A percentile compares a stretch with the other conserved stretches of the same genome.
These are phyloP conservation scores for Selene dorsalis DNA, from an alignment of 2,797 vertebrate species.

Conservation along the genomic window DNA sequence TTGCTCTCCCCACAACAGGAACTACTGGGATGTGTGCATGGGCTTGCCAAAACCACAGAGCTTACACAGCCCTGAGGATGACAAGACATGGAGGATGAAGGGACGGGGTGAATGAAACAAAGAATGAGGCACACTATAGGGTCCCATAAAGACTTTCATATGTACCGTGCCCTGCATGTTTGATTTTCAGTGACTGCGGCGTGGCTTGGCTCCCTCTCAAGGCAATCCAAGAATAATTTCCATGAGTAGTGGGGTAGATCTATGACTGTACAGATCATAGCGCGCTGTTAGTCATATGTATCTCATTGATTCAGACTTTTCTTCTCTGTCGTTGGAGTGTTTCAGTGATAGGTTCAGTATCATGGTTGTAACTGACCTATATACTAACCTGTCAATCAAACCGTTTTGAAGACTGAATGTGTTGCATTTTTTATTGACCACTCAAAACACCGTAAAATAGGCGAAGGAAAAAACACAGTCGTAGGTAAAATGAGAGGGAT, in stretches of 20 bases:
- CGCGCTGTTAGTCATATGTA: conserved; percentile 52
- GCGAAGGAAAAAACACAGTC: no score
- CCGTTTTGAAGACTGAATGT: background rate
- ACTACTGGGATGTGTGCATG: conserved; percentile 69
- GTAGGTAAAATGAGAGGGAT: background rate
- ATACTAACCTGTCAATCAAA: conserved; percentile 22
- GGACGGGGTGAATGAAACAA: conserved; percentile 51
- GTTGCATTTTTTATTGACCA: background rate
- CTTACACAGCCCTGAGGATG: conserved; percentile 69
- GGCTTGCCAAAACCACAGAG: conserved; percentile 80
- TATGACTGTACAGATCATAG: conserved; percentile 50
- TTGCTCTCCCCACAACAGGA: conserved; percentile 75
- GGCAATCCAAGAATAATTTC: conserved; percentile 69
- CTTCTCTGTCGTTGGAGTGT: conserved; percentile 27
- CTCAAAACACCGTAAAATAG: conserved; percentile 11
- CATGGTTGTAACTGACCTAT: conserved; percentile 17
- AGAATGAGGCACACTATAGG: conserved; percentile 62
- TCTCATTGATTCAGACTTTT: conserved; percentile 55
- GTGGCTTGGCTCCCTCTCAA: conserved; percentile 69
- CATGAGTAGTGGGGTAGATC: conserved; percentile 54
- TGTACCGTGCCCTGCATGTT: conserved; percentile 69
- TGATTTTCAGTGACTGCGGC: conserved; percentile 67
- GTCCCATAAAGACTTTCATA: conserved; percentile 78
- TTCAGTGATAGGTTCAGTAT: conserved; percentile 34
- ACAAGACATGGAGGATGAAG: conserved; percentile 51